A percentile compares a stretch with the other conserved stretches of the same genome.
Evolutionary conservation across 1,140 invertebrate genomes (phyloP).

Genomic region (Apis mellifera): Amel_HAv3.1 CM009938.2:11639501-11640000

Average conservation of each 20-base stretch:
- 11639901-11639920: slow-evolving; percentile 31
- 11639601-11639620: slow-evolving; percentile 9
- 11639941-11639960: slow-evolving; percentile 23
- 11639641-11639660: slow-evolving; percentile 7
- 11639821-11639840: background rate
- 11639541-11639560: slow-evolving; percentile 11
- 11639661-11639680: background rate
- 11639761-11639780: background rate
- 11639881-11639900: background rate
- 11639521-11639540: slow-evolving; percentile 18
- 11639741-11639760: background rate
- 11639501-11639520: slow-evolving; percentile 43
- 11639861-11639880: background rate
- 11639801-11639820: background rate
- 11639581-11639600: slow-evolving; percentile 14
- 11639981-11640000: slow-evolving; percentile 34
- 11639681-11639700: slow-evolving; percentile 6
- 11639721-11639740: background rate
- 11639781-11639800: background rate
- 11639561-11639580: background rate
- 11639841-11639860: background rate
- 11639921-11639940: background rate
- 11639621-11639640: background rate
- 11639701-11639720: background rate
- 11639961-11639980: slow-evolving; percentile 39